Conservation (phyloP, 2,113 vertebrate species). For the Copsychus sechellarum region DNA sequence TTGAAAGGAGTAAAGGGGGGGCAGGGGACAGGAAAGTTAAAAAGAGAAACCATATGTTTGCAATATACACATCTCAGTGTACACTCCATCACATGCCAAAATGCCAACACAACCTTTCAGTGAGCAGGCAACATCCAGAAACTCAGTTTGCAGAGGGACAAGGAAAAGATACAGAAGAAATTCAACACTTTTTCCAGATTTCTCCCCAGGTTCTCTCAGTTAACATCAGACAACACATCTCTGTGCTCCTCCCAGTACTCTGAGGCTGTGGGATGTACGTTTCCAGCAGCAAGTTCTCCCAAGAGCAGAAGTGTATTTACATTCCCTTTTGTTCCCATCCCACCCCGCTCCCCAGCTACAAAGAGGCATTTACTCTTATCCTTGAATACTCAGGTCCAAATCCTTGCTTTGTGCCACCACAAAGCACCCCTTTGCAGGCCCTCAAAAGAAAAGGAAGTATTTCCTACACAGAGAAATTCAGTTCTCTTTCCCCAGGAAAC, state of each 20-base stretch:
- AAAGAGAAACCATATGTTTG: slow-evolving; percentile 48
- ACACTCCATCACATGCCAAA: background rate
- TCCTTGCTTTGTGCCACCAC: background rate
- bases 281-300: background rate
- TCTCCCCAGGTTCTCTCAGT: background rate
- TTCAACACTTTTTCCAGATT: background rate
- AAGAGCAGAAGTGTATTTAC: background rate
- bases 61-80: slow-evolving; percentile 18
- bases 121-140: background rate
- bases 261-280: rapidly evolving
- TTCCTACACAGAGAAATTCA: background rate
- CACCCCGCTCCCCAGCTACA: background rate
- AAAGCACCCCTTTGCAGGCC: background rate
- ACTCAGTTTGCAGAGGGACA: background rate
- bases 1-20: background rate
- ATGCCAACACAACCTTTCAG: background rate
- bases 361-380: background rate
- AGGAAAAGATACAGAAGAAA: background rate
- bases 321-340: slow-evolving; percentile 17
- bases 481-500: background rate
- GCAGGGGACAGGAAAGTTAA: background rate
- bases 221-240: rapidly evolving
- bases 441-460: background rate
- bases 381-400: background rate
- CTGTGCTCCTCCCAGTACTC: background rate